These are phyloP conservation scores for Forbesichthys papilliferus DNA, from an alignment of 2,113 vertebrate species.

Conservation along the genomic window DNA sequence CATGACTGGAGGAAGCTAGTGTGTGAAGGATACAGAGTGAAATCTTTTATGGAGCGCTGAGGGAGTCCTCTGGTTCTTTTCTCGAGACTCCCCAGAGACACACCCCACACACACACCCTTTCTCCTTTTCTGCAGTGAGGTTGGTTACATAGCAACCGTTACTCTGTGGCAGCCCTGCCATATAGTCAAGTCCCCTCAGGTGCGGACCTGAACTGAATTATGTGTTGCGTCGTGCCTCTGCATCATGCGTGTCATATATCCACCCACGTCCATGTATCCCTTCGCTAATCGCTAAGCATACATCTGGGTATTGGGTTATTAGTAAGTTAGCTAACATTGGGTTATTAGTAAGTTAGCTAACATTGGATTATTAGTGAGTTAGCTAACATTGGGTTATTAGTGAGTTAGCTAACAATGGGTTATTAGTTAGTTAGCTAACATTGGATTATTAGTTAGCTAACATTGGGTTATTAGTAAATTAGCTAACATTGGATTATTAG, in stretches of 20 bases:
- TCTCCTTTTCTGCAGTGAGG: slow-evolving; percentile 22
- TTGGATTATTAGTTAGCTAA: background rate
- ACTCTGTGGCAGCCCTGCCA: slow-evolving; percentile 3
- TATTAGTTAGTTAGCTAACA: background rate
- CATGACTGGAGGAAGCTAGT: background rate
- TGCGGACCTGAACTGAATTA: background rate
- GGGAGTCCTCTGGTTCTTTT: slow-evolving; percentile 30
- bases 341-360: background rate
- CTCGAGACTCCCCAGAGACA: slow-evolving; percentile 24
- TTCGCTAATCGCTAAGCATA: too few relatives aligned
- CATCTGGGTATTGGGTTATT: background rate
- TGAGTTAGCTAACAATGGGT: background rate
- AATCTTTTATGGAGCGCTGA: slow-evolving; percentile 26
- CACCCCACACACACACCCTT: slow-evolving; percentile 33
- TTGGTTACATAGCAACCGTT: slow-evolving; percentile 30
- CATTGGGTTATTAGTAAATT: background rate
- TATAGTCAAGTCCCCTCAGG: background rate
- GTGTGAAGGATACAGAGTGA: slow-evolving; percentile 11
- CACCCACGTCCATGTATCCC: background rate
- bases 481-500: background rate
- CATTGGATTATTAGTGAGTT: background rate
- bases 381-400: background rate
- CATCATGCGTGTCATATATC: background rate
- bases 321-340: background rate
- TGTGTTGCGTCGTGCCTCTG: background rate